Evolutionary conservation across 2,797 vertebrate species (phyloP).

Genomic region (Sciaenops ocellatus): DNA sequence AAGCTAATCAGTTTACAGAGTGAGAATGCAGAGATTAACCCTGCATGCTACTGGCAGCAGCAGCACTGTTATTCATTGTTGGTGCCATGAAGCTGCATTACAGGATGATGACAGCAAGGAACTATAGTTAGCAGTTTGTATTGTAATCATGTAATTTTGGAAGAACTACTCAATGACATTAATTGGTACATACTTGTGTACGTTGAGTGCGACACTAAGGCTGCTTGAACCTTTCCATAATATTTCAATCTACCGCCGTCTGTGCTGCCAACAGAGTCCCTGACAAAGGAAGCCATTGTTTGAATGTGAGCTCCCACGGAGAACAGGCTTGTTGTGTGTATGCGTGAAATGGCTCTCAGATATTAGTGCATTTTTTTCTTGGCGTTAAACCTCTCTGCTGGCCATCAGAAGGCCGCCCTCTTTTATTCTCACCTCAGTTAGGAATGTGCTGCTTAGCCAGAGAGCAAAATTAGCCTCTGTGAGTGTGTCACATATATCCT

Average conservation of each 20-base stretch:
- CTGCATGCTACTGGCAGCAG: constrained; percentile 23
- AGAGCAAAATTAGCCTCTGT: background rate
- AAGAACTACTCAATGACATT: background rate
- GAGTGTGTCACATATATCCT: background rate
- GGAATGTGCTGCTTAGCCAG: constrained; percentile 41
- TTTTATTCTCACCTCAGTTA: constrained; percentile 31
- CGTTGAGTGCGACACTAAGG: background rate
- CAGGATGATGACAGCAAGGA: background rate
- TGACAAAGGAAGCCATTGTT: constrained; percentile 72
- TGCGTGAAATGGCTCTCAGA: constrained; percentile 17
- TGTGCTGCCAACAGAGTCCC: constrained; percentile 26
- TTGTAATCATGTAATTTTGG: background rate
- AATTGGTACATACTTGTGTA: background rate
- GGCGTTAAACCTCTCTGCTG: constrained; percentile 58
- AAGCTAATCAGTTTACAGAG: constrained; percentile 75
- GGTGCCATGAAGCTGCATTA: background rate
- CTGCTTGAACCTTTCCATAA: constrained; percentile 13
- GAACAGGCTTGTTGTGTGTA: constrained; percentile 30
- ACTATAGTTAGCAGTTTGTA: too few relatives aligned
- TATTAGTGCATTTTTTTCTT: constrained; percentile 63
- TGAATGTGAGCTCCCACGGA: constrained; percentile 36
- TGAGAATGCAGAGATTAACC: constrained; percentile 75
- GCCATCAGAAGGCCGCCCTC: constrained; percentile 8
- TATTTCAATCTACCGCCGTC: constrained; percentile 24
- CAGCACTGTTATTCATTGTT: constrained; percentile 13